Evolutionary conservation across 2,113 vertebrate species (phyloP).

Genomic region (Parus major): DNA sequence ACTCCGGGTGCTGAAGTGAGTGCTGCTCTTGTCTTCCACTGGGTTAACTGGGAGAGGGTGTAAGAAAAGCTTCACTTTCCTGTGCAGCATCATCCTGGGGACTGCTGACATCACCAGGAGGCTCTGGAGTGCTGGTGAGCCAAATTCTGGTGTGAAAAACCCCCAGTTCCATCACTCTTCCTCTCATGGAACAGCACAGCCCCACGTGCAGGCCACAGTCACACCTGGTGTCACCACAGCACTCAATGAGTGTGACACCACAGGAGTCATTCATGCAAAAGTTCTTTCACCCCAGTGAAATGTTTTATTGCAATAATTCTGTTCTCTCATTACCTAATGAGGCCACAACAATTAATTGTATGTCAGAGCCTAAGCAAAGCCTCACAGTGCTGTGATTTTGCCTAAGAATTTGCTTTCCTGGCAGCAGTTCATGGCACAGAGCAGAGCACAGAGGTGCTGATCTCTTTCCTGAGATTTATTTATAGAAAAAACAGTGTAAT

Average conservation of each 20-base stretch:
- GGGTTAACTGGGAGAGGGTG: background rate
- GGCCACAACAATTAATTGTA: background rate
- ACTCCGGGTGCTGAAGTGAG: conserved; percentile 85
- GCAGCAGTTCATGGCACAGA: background rate
- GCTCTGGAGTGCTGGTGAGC: background rate
- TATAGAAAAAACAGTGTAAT: background rate
- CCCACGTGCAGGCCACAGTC: background rate
- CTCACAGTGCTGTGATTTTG: background rate
- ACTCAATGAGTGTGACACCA: background rate
- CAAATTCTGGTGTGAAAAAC: background rate
- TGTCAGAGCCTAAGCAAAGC: background rate
- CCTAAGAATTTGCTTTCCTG: rapidly evolving
- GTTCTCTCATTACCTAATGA: background rate
- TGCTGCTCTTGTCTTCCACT: background rate
- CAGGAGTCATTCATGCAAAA: background rate
- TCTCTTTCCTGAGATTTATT: background rate
- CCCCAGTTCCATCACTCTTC: background rate
- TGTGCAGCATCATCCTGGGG: background rate
- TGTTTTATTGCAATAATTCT: background rate
- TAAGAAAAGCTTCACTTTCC: background rate
- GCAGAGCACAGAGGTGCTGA: background rate
- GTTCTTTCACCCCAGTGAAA: background rate
- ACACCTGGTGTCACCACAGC: background rate
- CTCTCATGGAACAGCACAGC: background rate
- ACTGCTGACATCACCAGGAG: background rate